Evolutionary conservation across 1,140 invertebrate genomes (phyloP), one percentile per base, ranked within the genome.

Genomic region (Harpegnathos saltator): DNA sequence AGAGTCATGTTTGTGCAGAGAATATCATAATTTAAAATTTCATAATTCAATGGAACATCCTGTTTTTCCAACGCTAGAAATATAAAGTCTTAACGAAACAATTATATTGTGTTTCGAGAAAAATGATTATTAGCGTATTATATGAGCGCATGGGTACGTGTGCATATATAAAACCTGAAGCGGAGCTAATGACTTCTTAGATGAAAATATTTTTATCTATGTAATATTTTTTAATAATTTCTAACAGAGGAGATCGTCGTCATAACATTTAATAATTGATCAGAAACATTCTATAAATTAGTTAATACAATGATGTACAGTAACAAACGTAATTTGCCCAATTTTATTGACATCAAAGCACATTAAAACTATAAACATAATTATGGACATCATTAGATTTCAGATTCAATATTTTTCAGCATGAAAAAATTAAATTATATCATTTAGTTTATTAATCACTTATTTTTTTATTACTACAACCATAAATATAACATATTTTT

Each of bases 11-110:
- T 54, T 52, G 33, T 44, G 68, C 19, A 78, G 56, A 78, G 5
- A 58, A 44, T 78, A 78, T 68, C 3, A 33, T 24, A 5, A 17
- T 58, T 26, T 54, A 54, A 54, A 33, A 14, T 75, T 78, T 68
- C 7, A 58, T 69, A 15, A 69, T 69, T 38, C 14, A 22, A 69
- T 69, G 1, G n/a, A 80, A 71, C 14, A 29, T 38, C 26, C 66
- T 87, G 14, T 63, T 29, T 77, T 59, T 9, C 38, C 48, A 58
- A 56, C 73, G 68, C n/a, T 62, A 33, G 65, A 83, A 77, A 71
- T 83, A 62, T 66, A 29, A 77, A 82, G 59, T 74, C 33, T 1
- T 38, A 2, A 3, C 1, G 1, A 7, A 17, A 75, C 19, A 24
- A 77, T n/a, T 33, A 62, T 9, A 44, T 11, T 29, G 0, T n/a